phyloP scores from a whole-genome alignment of 2,113 vertebrate genomes.

The Scomber scombrus region DNA sequence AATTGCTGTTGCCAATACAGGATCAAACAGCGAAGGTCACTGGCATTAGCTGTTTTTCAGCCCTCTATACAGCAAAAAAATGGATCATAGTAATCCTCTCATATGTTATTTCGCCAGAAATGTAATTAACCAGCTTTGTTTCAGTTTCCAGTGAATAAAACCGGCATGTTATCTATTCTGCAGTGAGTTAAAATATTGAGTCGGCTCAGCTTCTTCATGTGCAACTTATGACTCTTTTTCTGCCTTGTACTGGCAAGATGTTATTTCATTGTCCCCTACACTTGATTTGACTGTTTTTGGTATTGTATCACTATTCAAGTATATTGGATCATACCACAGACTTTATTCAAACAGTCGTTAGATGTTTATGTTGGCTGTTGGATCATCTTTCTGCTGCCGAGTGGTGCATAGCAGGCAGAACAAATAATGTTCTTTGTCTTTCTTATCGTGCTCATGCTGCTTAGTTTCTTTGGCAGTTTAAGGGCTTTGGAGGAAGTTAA shows the following conservation, averaged over 20 bases:
- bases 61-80: slow-evolving; percentile 17
- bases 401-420: slow-evolving; percentile 47
- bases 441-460: slow-evolving; percentile 44
- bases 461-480: slow-evolving; percentile 50
- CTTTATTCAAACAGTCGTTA: slow-evolving; percentile 55
- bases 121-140: slow-evolving; percentile 44
- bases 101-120: slow-evolving; percentile 34
- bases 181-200: slow-evolving; percentile 23
- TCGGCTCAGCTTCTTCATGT: slow-evolving; percentile 40
- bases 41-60: slow-evolving; percentile 28
- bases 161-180: slow-evolving; percentile 27
- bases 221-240: slow-evolving; percentile 16
- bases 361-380: slow-evolving; percentile 63
- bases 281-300: slow-evolving; percentile 34
- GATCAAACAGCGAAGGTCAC: slow-evolving; percentile 14
- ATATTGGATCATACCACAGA: slow-evolving; percentile 60
- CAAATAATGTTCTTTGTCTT: slow-evolving; percentile 59
- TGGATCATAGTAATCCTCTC: slow-evolving; percentile 24
- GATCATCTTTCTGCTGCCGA: slow-evolving; percentile 27
- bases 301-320: slow-evolving; percentile 19
- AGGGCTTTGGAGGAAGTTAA: slow-evolving; percentile 16
- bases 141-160: slow-evolving; percentile 49
- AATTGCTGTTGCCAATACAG: slow-evolving; percentile 13
- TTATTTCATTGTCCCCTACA: slow-evolving; percentile 34
- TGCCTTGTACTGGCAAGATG: slow-evolving; percentile 16